Evolutionary conservation across 2,888 invertebrate species (phyloP).

Genomic region (Eristalinus sepulchralis): DNA sequence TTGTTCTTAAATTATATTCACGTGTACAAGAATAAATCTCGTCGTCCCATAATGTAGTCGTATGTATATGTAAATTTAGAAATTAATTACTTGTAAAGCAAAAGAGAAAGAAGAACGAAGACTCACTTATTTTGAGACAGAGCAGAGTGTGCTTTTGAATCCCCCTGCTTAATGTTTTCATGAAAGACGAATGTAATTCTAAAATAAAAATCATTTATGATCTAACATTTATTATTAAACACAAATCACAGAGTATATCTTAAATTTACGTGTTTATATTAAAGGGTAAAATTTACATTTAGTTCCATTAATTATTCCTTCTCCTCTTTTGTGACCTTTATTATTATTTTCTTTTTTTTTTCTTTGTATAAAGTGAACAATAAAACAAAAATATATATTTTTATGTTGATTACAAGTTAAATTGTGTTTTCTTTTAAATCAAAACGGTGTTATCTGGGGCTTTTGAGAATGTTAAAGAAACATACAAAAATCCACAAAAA

Average conservation of each 20-base stretch:
- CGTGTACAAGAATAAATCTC: slow-evolving; percentile 60
- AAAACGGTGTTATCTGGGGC: neutral
- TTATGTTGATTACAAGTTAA: slow-evolving; percentile 60
- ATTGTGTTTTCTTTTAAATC: neutral
- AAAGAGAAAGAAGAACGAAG: slow-evolving; percentile 1
- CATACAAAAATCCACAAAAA: no score
- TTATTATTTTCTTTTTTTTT: slow-evolving; percentile 40
- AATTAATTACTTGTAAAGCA: slow-evolving; percentile 40
- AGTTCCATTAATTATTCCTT: slow-evolving; percentile 9
- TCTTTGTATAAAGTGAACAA: slow-evolving; percentile 64
- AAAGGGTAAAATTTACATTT: slow-evolving; percentile 35
- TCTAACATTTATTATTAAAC: slow-evolving; percentile 36
- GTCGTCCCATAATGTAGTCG: slow-evolving; percentile 55
- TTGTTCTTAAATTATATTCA: slow-evolving; percentile 37
- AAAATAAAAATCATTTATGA: slow-evolving; percentile 26
- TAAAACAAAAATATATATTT: slow-evolving; percentile 64
- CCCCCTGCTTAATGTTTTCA: slow-evolving; percentile 17
- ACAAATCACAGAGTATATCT: slow-evolving; percentile 36
- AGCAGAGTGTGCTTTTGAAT: slow-evolving; percentile 31
- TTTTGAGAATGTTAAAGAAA: neutral
- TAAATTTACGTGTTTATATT: slow-evolving; percentile 58
- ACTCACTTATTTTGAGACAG: slow-evolving; percentile 53
- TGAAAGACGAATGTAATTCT: slow-evolving; percentile 25
- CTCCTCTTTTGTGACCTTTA: slow-evolving; percentile 28
- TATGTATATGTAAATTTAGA: slow-evolving; percentile 56